These are phyloP conservation scores for Ivindomyrus marchei DNA, from an alignment of 2,113 vertebrate genomes.

Conservation along the genomic window DNA sequence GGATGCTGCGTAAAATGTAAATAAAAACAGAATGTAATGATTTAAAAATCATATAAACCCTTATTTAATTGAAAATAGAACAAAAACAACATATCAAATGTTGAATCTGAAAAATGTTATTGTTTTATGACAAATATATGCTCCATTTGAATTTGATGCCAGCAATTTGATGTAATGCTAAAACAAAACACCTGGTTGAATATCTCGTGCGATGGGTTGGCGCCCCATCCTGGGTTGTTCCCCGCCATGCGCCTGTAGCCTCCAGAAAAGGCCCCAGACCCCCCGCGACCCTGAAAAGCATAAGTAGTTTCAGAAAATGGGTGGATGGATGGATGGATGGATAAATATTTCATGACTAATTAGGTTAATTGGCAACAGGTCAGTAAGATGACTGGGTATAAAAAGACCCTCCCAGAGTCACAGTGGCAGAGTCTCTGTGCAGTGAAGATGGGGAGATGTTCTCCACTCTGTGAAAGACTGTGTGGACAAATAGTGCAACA, in stretches of 20 bases:
- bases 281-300: too few relatives aligned
- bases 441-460: not conserved
- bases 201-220: not conserved
- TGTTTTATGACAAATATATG: not conserved
- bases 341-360: not conserved
- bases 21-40: not conserved
- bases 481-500: not conserved
- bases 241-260: too few relatives aligned
- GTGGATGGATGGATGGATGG: too few relatives aligned
- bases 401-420: not conserved
- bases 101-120: not conserved
- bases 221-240: too few relatives aligned
- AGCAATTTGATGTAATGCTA: not conserved
- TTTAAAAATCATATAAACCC: not conserved
- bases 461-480: not conserved
- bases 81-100: not conserved
- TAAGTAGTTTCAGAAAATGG: too few relatives aligned
- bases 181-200: not conserved
- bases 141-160: not conserved
- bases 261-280: too few relatives aligned
- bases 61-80: not conserved
- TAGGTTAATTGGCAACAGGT: not conserved
- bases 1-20: not conserved
- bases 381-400: not conserved
- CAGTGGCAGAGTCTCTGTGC: not conserved